Evolutionary conservation across 2,113 vertebrate species (phyloP).

Genomic region (Platichthys stellatus): DNA sequence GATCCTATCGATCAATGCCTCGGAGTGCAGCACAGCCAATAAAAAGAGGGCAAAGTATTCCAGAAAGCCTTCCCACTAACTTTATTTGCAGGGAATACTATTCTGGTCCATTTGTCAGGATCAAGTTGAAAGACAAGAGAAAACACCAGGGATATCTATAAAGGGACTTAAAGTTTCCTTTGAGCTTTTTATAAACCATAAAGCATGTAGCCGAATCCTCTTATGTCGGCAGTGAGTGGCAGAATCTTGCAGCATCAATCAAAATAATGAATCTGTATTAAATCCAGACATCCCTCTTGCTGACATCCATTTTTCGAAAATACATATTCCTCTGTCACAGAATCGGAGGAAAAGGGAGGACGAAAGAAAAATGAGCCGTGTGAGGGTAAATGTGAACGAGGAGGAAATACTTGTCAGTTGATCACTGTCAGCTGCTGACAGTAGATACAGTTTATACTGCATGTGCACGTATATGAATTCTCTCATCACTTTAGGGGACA

Average conservation of each 20-base stretch:
- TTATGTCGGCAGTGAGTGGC: conserved; percentile 55
- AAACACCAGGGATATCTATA: conserved; percentile 51
- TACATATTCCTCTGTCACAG: conserved; percentile 30
- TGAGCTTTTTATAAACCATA: conserved; percentile 70
- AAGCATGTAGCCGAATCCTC: conserved; percentile 57
- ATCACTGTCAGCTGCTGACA: conserved; percentile 12
- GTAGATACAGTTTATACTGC: neutral
- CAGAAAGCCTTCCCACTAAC: conserved; percentile 46
- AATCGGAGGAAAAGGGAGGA: neutral
- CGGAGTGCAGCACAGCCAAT: conserved; percentile 39
- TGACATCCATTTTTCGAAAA: conserved; percentile 54
- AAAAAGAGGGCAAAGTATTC: conserved; percentile 29
- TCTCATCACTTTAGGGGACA: neutral
- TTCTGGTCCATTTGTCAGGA: conserved; percentile 66
- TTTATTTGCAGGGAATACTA: conserved; percentile 60
- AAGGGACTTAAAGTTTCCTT: conserved; percentile 63
- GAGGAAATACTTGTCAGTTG: neutral
- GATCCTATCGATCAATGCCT: conserved; percentile 61
- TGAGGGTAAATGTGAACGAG: neutral
- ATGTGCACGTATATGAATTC: neutral
- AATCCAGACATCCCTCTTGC: conserved; percentile 45
- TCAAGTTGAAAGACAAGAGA: conserved; percentile 62
- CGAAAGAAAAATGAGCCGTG: neutral
- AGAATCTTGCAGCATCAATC: conserved; percentile 58
- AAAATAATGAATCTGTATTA: conserved; percentile 71